A percentile compares a stretch with the other conserved stretches of the same genome.
These are phyloP conservation scores for Rattus rattus DNA, from an alignment of 2,113 vertebrate genomes.

Conservation along the genomic window DNA sequence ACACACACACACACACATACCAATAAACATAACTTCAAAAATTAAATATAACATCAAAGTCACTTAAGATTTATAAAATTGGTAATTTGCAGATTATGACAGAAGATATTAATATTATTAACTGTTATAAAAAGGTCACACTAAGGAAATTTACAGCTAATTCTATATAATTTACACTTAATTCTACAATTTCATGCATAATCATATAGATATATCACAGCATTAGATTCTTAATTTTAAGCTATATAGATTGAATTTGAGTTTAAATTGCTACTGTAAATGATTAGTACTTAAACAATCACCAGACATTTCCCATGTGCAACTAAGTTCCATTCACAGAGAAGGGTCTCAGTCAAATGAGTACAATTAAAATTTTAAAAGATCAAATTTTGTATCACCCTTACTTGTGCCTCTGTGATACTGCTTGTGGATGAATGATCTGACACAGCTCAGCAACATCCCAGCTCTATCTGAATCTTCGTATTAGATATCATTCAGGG, in stretches of 20 bases:
- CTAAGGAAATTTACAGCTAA: neutral
- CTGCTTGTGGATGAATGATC: neutral
- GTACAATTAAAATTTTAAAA: neutral
- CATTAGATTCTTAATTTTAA: slow-evolving; percentile 11
- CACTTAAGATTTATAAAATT: slow-evolving; percentile 23
- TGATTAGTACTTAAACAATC: neutral
- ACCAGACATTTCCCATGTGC: neutral
- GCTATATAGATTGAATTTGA: neutral
- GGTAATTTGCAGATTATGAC: neutral
- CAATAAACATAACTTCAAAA: neutral
- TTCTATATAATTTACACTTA: neutral
- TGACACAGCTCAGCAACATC: neutral
- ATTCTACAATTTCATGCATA: neutral
- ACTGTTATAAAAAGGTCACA: neutral
- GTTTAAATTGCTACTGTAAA: neutral
- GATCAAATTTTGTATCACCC: neutral
- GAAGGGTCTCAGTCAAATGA: neutral
- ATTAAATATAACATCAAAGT: neutral
- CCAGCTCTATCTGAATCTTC: neutral
- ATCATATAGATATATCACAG: neutral
- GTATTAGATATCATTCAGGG: neutral
- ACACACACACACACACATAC: neutral
- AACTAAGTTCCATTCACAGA: neutral
- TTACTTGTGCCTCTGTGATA: neutral
- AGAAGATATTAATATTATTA: neutral